phyloP scores from a whole-genome alignment of 2,797 vertebrate species.

The Sebastes itinus region DNA sequence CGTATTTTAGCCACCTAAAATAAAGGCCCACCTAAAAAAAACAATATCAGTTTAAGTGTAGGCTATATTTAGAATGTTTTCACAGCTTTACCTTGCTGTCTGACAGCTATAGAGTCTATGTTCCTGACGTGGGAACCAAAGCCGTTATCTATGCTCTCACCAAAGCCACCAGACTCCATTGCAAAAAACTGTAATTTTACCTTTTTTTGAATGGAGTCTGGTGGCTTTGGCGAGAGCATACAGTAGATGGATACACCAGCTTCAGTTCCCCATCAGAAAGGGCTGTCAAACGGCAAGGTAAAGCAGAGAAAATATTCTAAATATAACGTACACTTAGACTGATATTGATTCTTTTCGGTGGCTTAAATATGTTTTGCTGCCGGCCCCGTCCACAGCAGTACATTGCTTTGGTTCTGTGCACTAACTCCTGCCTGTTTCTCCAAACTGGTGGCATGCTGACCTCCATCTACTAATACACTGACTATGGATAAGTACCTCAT shows the following conservation, averaged over 20 bases:
- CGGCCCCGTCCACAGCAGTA: too few relatives aligned
- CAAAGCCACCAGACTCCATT: not conserved
- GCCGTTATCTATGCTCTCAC: fast-evolving
- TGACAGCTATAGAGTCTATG: fast-evolving
- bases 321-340: not conserved
- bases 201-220: too few relatives aligned
- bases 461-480: not conserved
- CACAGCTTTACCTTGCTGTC: too few relatives aligned
- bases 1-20: too few relatives aligned
- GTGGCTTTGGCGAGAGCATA: not conserved
- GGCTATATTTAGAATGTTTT: too few relatives aligned
- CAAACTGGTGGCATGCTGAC: not conserved
- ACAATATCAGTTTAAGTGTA: too few relatives aligned
- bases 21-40: too few relatives aligned
- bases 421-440: not conserved
- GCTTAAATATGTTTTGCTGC: too few relatives aligned
- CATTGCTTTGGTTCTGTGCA: not conserved
- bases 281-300: too few relatives aligned
- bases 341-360: too few relatives aligned
- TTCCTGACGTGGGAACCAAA: not conserved
- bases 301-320: not conserved
- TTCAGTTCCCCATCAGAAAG: not conserved
- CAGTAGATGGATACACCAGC: fast-evolving
- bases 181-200: not conserved
- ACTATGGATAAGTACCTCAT: not conserved